Percentiles rank a stretch among this genome's conserved stretches.
phyloP scores from a whole-genome alignment of 2,888 invertebrate species.

The Epsilonema sp. region DNA sequence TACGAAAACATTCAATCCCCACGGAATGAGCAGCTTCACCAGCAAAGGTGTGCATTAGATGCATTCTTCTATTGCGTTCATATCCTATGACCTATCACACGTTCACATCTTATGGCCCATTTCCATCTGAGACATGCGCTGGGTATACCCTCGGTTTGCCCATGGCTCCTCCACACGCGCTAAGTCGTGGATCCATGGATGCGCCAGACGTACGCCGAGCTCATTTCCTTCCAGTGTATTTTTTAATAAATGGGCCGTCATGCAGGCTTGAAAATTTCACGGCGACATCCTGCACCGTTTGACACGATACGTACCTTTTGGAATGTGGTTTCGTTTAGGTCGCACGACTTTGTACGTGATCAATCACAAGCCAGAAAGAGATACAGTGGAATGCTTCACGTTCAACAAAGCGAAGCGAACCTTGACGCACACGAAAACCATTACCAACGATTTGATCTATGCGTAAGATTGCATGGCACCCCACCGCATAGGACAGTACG shows the following conservation, averaged over 20 bases:
- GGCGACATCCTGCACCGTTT: background rate
- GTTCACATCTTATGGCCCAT: background rate
- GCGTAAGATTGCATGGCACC: too few relatives aligned
- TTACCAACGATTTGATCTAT: constrained; percentile 13
- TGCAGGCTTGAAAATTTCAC: background rate
- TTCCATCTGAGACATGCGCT: too few relatives aligned
- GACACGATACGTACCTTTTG: background rate
- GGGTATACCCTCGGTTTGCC: too few relatives aligned
- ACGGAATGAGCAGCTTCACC: constrained; percentile 4
- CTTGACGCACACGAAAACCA: constrained; percentile 15
- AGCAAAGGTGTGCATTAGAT: constrained; percentile 4
- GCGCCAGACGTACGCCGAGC: background rate
- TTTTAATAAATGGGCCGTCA: background rate
- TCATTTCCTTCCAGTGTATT: background rate
- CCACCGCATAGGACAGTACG: background rate
- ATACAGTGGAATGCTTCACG: constrained; percentile 14
- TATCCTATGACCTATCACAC: background rate
- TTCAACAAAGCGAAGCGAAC: constrained; percentile 12
- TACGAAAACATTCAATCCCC: constrained; percentile 5
- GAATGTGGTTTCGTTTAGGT: constrained; percentile 2
- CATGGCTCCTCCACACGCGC: too few relatives aligned
- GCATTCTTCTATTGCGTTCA: background rate
- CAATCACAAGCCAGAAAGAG: constrained; percentile 10
- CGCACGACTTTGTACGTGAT: constrained; percentile 17
- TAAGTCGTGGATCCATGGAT: too few relatives aligned